Base-by-base conservation (phyloP, 1,140 invertebrate genomes). In the Carposina sasakii region DNA sequence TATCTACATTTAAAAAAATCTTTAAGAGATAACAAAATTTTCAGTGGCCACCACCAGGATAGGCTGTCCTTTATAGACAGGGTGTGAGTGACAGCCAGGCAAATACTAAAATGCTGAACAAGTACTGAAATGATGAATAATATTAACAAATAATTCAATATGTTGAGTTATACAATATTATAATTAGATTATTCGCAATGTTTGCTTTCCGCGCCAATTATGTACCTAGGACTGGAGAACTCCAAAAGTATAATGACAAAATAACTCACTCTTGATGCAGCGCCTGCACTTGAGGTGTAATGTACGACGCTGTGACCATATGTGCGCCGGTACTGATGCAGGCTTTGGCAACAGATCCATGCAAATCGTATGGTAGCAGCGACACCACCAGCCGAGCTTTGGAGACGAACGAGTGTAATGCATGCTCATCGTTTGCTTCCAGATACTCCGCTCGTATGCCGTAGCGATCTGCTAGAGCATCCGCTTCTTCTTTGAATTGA, bases 291-390 rank as follows among this genome's bases (percentile, higher is more conserved):
- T 94, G 90, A 0, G 94, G 91, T 3, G 92, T 93, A 17, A 96
- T 90, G 66, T 99, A 99, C 47, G 96, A 98, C 0, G 97, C 97
- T 0, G 98, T 99, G 1, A 99, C 96, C 90, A 99, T 92, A 72
- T 99, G 95, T 0, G 91, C 93, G 33, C 91, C 90, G 44, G 93
- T 87, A 2, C 90, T 87, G 26, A 99, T 96, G 66, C 98, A 99
- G 21, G 91, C 88, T 56, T 92, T 89, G 0, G 97, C 98, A 1
- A 94, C 89, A 15, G 91, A 76, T 2, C 93, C 92, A 76, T 99
- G 98, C 10, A 98, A 85, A 2, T 90, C 86, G 66, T 97, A 98
- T 0, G 98, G 98, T n/a, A 99, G 81, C 9, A 99, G 85, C 0
- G 97, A 99, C 5, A 99, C 90, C 0, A 89, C 88, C 50, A 90